These are phyloP conservation scores for Periophthalmodon schlosseri DNA, from an alignment of 2,113 vertebrate species.

Conservation along the genomic window DNA sequence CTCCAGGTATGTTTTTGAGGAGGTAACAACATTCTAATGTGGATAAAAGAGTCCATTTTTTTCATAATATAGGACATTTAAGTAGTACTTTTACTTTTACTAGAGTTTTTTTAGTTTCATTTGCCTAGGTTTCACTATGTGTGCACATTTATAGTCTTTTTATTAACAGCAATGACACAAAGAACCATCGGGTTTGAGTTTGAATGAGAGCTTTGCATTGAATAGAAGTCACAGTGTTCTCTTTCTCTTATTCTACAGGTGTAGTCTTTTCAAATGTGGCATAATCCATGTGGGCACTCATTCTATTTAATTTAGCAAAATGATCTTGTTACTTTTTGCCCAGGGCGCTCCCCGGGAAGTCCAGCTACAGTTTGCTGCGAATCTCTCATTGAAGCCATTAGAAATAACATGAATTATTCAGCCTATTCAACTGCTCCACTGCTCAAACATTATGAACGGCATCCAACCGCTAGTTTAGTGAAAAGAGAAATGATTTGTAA, in stretches of 20 bases:
- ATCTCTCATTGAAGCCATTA: constrained; percentile 64
- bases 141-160: too few relatives aligned
- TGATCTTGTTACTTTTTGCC: constrained; percentile 21
- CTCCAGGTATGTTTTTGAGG: too few relatives aligned
- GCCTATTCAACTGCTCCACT: constrained; percentile 29
- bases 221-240: not conserved
- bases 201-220: not conserved
- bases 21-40: too few relatives aligned
- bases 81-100: too few relatives aligned
- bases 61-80: too few relatives aligned
- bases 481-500: constrained; percentile 44
- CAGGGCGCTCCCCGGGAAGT: constrained; percentile 31
- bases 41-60: too few relatives aligned
- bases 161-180: too few relatives aligned
- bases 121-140: too few relatives aligned
- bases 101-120: too few relatives aligned
- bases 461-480: constrained; percentile 45
- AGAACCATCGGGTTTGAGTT: not conserved
- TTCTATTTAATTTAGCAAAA: constrained; percentile 21
- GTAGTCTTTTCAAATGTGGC: not conserved
- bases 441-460: constrained; percentile 29
- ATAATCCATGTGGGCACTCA: not conserved
- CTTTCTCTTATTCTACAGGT: not conserved
- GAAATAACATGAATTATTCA: constrained; percentile 70
- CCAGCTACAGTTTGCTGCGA: constrained; percentile 48